These are phyloP conservation scores for Rhizomys pruinosus DNA, from an alignment of 2,113 vertebrate species.

Conservation along the genomic window DNA sequence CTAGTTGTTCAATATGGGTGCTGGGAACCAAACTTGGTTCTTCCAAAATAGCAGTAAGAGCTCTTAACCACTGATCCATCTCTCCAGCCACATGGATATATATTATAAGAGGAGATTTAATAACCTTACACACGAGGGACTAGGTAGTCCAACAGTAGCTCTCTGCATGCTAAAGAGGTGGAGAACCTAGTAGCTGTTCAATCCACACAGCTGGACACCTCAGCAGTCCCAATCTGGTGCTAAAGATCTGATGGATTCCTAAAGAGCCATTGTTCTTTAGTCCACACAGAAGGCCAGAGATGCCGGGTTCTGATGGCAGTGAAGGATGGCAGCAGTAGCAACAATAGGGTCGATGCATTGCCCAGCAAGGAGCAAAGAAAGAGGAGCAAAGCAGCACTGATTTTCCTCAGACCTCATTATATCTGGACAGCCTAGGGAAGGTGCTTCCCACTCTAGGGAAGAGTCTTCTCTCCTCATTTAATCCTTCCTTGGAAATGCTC, in stretches of 20 bases:
- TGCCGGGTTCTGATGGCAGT: background rate
- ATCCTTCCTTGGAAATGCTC: background rate
- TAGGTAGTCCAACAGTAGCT: background rate
- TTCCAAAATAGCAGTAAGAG: background rate
- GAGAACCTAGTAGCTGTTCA: background rate
- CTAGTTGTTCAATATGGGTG: background rate
- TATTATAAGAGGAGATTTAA: background rate
- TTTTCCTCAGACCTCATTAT: too few species aligned
- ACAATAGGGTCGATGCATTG: background rate
- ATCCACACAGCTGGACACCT: background rate
- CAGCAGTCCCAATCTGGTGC: background rate
- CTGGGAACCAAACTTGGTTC: background rate
- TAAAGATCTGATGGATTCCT: background rate
- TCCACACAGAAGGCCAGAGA: background rate
- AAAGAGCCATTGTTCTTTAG: background rate
- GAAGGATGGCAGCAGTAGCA: background rate
- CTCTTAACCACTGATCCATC: background rate
- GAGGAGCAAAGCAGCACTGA: too few species aligned
- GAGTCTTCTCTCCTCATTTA: background rate
- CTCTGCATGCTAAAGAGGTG: background rate
- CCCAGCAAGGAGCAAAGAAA: background rate
- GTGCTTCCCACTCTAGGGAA: too few species aligned
- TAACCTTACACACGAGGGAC: background rate
- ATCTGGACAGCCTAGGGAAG: background rate
- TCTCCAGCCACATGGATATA: background rate